Evolutionary conservation across 2,113 vertebrate genomes (phyloP).

Genomic region (Stigmatopora argus): DNA sequence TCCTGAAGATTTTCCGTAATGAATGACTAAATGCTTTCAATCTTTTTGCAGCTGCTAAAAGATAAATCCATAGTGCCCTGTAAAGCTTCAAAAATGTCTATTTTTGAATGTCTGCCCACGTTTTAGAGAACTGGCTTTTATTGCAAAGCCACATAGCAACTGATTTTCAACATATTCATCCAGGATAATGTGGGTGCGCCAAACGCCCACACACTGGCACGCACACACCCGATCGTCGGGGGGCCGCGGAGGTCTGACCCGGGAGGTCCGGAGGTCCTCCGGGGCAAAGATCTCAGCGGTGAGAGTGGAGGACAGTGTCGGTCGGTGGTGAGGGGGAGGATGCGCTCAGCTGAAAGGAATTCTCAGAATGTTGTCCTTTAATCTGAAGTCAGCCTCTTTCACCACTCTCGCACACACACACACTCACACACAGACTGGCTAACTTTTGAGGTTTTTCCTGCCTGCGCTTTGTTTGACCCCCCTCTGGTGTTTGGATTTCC

Average conservation of each 20-base stretch:
- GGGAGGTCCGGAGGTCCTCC: slow-evolving; percentile 56
- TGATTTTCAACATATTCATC: slow-evolving; percentile 9
- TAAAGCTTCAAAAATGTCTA: too few relatives aligned
- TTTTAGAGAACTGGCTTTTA: slow-evolving; percentile 31
- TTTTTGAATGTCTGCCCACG: background rate
- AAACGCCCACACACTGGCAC: slow-evolving; percentile 25
- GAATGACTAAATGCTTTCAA: slow-evolving; percentile 4
- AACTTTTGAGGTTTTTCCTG: slow-evolving; percentile 17
- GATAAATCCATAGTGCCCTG: background rate
- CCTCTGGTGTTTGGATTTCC: slow-evolving; percentile 43
- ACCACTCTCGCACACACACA: background rate
- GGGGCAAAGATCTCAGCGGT: slow-evolving; percentile 46
- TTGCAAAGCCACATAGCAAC: slow-evolving; percentile 24
- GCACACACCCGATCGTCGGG: slow-evolving; percentile 20
- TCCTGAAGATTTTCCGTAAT: slow-evolving; percentile 9
- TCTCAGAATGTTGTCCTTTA: slow-evolving; percentile 90
- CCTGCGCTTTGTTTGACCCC: slow-evolving; percentile 73
- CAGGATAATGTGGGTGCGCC: slow-evolving; percentile 45
- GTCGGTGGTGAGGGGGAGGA: slow-evolving; percentile 48
- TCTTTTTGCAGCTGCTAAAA: background rate
- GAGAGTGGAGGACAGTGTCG: slow-evolving; percentile 28
- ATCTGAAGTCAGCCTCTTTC: slow-evolving; percentile 78
- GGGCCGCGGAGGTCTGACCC: slow-evolving; percentile 54
- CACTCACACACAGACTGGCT: slow-evolving; percentile 7
- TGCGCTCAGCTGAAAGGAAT: slow-evolving; percentile 85